Evolutionary conservation across 2,888 invertebrate genomes (phyloP).

Genomic region (Cecidostiba fungosa): DNA sequence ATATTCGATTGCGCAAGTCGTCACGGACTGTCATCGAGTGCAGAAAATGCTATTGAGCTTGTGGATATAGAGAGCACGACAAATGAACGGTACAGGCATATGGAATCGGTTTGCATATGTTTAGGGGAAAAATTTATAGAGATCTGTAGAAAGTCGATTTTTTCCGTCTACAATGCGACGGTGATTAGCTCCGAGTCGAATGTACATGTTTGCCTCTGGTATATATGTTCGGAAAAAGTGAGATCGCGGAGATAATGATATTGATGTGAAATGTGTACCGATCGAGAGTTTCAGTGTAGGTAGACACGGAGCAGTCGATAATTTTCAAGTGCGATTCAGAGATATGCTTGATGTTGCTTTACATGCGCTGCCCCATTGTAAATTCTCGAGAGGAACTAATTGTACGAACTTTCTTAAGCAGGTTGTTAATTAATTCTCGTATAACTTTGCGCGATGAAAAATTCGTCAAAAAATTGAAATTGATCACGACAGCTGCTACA

Average conservation of each 20-base stretch:
- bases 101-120: background rate
- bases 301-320: background rate
- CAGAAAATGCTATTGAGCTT: background rate
- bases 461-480: background rate
- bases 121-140: background rate
- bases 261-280: constrained; percentile 5
- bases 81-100: background rate
- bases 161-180: background rate
- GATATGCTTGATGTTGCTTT: background rate
- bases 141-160: constrained; percentile 24
- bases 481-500: background rate
- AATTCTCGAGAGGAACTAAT: background rate
- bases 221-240: background rate
- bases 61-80: background rate
- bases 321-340: constrained; percentile 1
- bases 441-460: background rate
- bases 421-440: background rate
- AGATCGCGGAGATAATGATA: constrained; percentile 3
- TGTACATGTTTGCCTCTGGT: background rate
- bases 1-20: constrained; percentile 11
- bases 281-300: background rate
- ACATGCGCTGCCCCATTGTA: background rate
- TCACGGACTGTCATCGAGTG: background rate
- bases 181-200: constrained; percentile 1
- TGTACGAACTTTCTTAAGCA: background rate